A percentile compares a stretch with the other conserved stretches of the same genome.
phyloP scores from a whole-genome alignment of 2,113 vertebrate genomes.

The Ailurus styani region DNA sequence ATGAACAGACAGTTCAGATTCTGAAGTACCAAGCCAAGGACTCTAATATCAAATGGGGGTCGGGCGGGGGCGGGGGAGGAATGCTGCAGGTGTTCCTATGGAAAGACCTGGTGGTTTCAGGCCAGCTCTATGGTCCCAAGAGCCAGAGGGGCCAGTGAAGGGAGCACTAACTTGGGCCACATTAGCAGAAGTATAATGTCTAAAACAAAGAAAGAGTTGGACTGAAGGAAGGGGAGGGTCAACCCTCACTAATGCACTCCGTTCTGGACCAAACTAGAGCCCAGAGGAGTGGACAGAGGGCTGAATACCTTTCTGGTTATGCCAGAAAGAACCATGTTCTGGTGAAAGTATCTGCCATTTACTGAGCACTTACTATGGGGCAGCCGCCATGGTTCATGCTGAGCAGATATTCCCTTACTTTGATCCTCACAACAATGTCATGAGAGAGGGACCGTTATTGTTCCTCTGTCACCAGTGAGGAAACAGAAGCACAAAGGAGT shows the following conservation, averaged over 20 bases:
- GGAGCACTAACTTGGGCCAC: accelerated
- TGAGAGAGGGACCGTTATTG: background rate
- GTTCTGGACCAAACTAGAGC: background rate
- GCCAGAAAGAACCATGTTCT: background rate
- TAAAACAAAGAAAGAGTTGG: background rate
- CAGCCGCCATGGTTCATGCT: background rate
- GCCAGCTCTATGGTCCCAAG: background rate
- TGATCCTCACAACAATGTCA: background rate
- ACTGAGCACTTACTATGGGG: background rate
- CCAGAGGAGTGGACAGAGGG: too few relatives aligned
- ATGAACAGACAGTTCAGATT: background rate
- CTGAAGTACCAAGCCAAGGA: background rate
- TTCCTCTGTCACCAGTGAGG: background rate
- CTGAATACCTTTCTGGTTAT: background rate
- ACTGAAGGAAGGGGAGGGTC: background rate
- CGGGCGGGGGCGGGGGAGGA: background rate
- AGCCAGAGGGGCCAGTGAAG: background rate
- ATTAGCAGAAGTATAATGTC: background rate
- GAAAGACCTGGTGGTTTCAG: background rate
- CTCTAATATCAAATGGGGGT: accelerated
- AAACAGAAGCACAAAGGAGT: background rate
- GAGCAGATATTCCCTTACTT: background rate
- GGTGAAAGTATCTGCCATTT: background rate
- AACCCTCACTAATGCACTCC: accelerated
- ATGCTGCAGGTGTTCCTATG: accelerated